phyloP scores from a whole-genome alignment of 2,888 invertebrate species.

The Athripsodes cinereus region DNA sequence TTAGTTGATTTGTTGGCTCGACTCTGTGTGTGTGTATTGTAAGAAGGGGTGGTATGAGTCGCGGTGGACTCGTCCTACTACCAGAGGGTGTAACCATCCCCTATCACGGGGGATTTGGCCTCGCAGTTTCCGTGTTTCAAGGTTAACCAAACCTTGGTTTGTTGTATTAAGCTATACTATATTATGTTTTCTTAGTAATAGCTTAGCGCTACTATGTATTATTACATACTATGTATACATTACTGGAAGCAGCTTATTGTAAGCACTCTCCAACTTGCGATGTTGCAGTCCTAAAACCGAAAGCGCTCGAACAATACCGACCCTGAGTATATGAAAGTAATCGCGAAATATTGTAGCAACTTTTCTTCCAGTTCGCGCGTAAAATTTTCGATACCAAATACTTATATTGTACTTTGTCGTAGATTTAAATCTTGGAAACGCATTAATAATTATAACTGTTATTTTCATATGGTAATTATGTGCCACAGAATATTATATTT shows the following conservation, averaged over 20 bases:
- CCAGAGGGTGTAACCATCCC: constrained; percentile 1
- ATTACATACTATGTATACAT: not conserved
- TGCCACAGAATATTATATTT: no score
- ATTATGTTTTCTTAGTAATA: no score
- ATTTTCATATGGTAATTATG: no score
- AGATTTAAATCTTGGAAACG: no score
- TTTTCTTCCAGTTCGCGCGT: no score
- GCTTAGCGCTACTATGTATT: no score
- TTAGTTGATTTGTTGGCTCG: not conserved
- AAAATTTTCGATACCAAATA: no score
- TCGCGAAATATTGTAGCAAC: not conserved
- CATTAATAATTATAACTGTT: no score
- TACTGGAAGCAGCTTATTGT: not conserved
- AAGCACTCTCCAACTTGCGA: not conserved
- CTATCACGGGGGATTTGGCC: constrained; percentile 9
- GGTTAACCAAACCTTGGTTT: constrained; percentile 21
- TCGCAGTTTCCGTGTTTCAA: constrained; percentile 27
- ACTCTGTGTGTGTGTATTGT: not conserved
- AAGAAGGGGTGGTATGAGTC: not conserved
- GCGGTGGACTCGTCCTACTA: constrained; percentile 14
- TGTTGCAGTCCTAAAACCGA: not conserved
- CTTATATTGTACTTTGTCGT: no score
- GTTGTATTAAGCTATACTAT: constrained; percentile 11
- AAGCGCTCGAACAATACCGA: not conserved
- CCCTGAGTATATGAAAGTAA: not conserved